Percentiles rank a stretch among this genome's conserved stretches.
Conservation (phyloP, 2,888 invertebrate species). For the Drosophila aldrichi region DNA sequence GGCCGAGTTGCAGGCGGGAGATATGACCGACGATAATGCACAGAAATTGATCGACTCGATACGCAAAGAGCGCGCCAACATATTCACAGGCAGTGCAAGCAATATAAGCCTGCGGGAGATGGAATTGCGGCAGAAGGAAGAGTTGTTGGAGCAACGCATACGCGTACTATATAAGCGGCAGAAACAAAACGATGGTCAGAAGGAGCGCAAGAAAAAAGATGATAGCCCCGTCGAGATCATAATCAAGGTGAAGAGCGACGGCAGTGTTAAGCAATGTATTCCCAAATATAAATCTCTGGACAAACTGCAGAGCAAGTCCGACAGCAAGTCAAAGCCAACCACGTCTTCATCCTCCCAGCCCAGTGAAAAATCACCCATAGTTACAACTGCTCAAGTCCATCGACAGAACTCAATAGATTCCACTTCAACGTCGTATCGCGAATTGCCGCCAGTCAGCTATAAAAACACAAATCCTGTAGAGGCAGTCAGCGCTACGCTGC, state of each 20-base stretch:
- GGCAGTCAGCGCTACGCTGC: not conserved
- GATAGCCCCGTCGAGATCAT: constrained; percentile 77
- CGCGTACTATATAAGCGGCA: constrained; percentile 52
- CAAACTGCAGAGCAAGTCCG: constrained; percentile 22
- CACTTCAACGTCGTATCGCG: constrained; percentile 81
- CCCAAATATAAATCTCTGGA: constrained; percentile 21
- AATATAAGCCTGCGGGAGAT: constrained; percentile 67
- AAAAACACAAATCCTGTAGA: constrained; percentile 16
- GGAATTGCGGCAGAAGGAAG: constrained; percentile 79
- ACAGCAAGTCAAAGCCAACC: constrained; percentile 12
- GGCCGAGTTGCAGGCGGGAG: constrained; percentile 72
- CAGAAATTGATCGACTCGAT: constrained; percentile 74
- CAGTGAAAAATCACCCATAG: not conserved
- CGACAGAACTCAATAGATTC: constrained; percentile 75
- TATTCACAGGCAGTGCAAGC: constrained; percentile 56
- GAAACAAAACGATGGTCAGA: constrained; percentile 8
- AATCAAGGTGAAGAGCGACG: constrained; percentile 77
- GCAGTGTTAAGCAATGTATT: constrained; percentile 55
- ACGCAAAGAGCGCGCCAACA: constrained; percentile 75
- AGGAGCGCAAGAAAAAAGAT: constrained; percentile 12
- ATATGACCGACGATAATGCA: constrained; percentile 52
- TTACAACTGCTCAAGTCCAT: not conserved
- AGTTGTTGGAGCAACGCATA: constrained; percentile 60
- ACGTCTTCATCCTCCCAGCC: constrained; percentile 7
- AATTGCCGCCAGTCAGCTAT: constrained; percentile 69